A percentile compares a stretch with the other conserved stretches of the same genome.
phyloP scores from a whole-genome alignment of 2,797 vertebrate species.

The Pseudomugil tenellus region DNA sequence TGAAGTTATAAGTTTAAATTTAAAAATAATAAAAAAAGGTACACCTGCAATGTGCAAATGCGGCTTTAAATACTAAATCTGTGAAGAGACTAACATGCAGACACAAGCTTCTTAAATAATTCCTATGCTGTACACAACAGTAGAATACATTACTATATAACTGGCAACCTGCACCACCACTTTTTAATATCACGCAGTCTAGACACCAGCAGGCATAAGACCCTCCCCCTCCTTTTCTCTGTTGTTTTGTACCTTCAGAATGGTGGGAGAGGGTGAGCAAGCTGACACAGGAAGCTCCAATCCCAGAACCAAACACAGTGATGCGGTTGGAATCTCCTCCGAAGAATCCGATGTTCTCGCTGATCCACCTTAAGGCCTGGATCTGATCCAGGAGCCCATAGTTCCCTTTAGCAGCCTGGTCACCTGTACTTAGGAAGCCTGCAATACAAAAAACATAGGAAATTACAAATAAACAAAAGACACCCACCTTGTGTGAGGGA shows the following conservation, averaged over 20 bases:
- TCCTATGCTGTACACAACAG: slow-evolving; percentile 37
- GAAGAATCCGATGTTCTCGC: slow-evolving; percentile 98
- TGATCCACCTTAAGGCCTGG: slow-evolving; percentile 97
- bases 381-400: slow-evolving; percentile 98
- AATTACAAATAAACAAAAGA: background rate
- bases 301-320: slow-evolving; percentile 97
- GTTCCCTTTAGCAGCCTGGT: slow-evolving; percentile 99
- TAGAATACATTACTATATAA: slow-evolving; percentile 54
- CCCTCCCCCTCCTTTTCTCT: background rate
- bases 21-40: slow-evolving; percentile 9
- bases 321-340: slow-evolving; percentile 97
- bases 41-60: slow-evolving; percentile 31
- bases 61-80: slow-evolving; percentile 40
- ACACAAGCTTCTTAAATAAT: slow-evolving; percentile 53
- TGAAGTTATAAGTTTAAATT: slow-evolving; percentile 39
- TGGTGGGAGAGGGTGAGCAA: slow-evolving; percentile 97
- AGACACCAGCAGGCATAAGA: slow-evolving; percentile 40
- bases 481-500: background rate
- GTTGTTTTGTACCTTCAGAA: slow-evolving; percentile 90
- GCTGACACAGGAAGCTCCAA: slow-evolving; percentile 97
- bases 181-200: slow-evolving; percentile 53
- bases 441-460: slow-evolving; percentile 34
- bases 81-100: slow-evolving; percentile 47
- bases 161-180: slow-evolving; percentile 33
- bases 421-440: slow-evolving; percentile 97